A percentile compares a stretch with the other conserved stretches of the same genome.
These are phyloP conservation scores for Araneus ventricosus DNA, from an alignment of 1,140 invertebrate genomes.

Conservation along the genomic window DNA sequence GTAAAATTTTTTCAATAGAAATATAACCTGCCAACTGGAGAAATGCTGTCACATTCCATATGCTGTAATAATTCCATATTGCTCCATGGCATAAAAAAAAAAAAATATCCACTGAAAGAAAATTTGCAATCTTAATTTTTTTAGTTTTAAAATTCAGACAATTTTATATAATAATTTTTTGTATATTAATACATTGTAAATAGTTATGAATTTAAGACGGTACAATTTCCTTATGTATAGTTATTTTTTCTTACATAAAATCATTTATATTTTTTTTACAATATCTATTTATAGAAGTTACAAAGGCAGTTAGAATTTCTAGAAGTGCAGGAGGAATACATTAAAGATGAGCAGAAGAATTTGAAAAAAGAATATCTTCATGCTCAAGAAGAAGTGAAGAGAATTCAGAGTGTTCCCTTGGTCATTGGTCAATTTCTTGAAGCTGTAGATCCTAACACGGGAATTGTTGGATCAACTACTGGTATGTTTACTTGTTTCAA, in stretches of 20 bases:
- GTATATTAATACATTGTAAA: too few relatives aligned
- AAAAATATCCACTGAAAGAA: too few relatives aligned
- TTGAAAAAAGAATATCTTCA: slow-evolving; percentile 98
- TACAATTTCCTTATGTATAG: not conserved
- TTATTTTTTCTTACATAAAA: not conserved
- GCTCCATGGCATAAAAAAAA: too few relatives aligned
- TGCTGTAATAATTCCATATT: too few relatives aligned
- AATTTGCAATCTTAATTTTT: too few relatives aligned
- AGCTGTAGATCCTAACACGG: slow-evolving; percentile 98
- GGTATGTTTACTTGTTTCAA: slow-evolving; percentile 80
- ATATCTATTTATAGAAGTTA: slow-evolving; percentile 85
- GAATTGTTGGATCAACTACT: slow-evolving; percentile 92
- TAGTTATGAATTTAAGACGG: not conserved
- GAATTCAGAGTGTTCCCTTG: slow-evolving; percentile 97
- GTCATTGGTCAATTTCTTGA: slow-evolving; percentile 99
- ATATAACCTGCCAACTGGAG: too few relatives aligned
- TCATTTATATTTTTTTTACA: not conserved
- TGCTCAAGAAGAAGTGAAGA: slow-evolving; percentile 96
- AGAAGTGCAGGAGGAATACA: slow-evolving; percentile 98
- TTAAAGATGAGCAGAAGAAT: slow-evolving; percentile 98
- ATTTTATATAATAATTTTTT: too few relatives aligned
- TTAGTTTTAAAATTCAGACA: too few relatives aligned
- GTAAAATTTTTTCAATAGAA: too few relatives aligned
- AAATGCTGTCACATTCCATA: too few relatives aligned
- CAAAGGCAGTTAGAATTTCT: slow-evolving; percentile 97